These are phyloP conservation scores for Rhinatrema bivittatum DNA, from an alignment of 2,797 vertebrate genomes.

Conservation along the genomic window DNA sequence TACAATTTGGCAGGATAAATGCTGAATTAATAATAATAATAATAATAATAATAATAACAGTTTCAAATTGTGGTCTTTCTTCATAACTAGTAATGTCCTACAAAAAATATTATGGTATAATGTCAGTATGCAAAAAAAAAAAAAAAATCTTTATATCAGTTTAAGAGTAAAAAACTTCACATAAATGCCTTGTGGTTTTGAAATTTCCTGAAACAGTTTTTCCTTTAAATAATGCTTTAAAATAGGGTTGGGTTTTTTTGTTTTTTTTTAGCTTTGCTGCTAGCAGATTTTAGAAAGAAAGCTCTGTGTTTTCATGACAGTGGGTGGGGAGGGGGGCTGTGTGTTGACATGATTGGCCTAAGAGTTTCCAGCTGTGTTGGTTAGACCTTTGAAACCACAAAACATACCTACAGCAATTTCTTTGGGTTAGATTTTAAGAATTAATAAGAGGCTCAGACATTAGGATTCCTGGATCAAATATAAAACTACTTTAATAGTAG, in stretches of 20 bases:
- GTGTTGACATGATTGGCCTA: constrained; percentile 27
- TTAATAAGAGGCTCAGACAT: constrained; percentile 1
- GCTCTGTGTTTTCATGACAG: constrained; percentile 21
- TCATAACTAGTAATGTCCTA: no score
- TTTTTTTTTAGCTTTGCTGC: constrained; percentile 24
- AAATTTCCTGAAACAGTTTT: no score
- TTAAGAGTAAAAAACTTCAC: constrained; percentile 23
- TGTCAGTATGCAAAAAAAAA: constrained; percentile 4
- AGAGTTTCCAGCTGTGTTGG: constrained; percentile 39
- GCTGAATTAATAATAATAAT: no score
- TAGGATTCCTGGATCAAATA: neutral
- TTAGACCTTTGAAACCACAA: constrained; percentile 33
- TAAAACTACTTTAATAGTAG: no score
- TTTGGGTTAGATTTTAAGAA: constrained; percentile 13
- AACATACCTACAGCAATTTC: constrained; percentile 18
- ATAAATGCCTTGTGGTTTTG: constrained; percentile 16
- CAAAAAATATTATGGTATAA: constrained; percentile 3
- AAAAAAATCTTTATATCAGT: no score
- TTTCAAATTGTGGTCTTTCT: no score
- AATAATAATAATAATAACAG: no score
- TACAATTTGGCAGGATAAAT: no score
- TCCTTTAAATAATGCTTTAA: no score
- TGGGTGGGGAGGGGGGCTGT: constrained; percentile 1
- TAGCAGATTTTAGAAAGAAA: constrained; percentile 30
- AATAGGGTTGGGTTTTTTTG: no score